A percentile compares a stretch with the other conserved stretches of the same genome.
These are phyloP conservation scores for Leucosticte australis DNA, from an alignment of 2,113 vertebrate species.

Conservation along the genomic window DNA sequence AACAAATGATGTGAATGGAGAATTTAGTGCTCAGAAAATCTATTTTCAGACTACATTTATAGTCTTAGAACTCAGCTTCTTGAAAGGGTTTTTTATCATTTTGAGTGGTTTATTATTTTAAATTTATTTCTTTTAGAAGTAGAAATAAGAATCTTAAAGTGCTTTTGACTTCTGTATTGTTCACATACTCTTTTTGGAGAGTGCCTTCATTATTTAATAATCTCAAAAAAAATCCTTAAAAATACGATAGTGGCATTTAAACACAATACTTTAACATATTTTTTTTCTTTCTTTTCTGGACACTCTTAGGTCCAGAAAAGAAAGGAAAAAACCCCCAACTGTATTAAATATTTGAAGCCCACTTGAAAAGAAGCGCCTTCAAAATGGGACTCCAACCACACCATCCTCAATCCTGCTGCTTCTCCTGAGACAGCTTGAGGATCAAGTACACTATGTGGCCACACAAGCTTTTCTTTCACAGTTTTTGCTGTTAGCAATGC, in stretches of 20 bases:
- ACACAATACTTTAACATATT: not conserved
- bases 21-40: not conserved
- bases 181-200: not conserved
- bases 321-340: not conserved
- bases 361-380: not conserved
- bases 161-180: not conserved
- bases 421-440: not conserved
- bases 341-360: not conserved
- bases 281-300: no score
- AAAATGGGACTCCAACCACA: not conserved
- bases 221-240: not conserved
- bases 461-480: not conserved
- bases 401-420: fast-evolving
- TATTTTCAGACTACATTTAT: not conserved
- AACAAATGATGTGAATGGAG: fast-evolving
- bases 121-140: not conserved
- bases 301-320: not conserved
- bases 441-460: not conserved
- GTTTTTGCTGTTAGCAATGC: not conserved
- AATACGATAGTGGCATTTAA: not conserved
- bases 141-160: not conserved
- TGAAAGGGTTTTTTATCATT: not conserved
- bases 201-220: not conserved
- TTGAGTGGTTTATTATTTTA: fast-evolving
- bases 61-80: not conserved